Base-by-base conservation (phyloP, 2,113 vertebrate genomes). In the Hylia prasina region DNA sequence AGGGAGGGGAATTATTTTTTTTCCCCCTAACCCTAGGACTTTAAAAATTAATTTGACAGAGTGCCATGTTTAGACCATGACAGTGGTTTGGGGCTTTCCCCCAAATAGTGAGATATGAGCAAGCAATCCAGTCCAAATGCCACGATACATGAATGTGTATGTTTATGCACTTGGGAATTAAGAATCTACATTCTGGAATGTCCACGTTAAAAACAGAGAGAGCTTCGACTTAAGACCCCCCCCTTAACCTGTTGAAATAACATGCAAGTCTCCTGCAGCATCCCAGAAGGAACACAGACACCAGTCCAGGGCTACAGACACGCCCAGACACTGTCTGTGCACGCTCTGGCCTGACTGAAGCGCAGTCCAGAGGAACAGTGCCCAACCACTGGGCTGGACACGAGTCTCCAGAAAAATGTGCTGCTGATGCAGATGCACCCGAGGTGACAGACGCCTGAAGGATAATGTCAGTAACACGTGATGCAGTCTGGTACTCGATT, bases 61-160 rank as follows among this genome's bases (percentile, higher is more conserved):
- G 37, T 45, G 39, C 28, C 68, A 58, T 23, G 13, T 63, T 92
- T 70, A 88, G 71, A 86, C 16, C 47, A 82, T 28, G n/a, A 71
- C 31, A 90, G 2, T 22, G 33, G 56, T 86, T 94, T 71, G 71
- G 72, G 51, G 70, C 35, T 87, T 93, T 92, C 66, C 66, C 64
- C 78, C 89, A 95, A 86, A 94, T 39, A 94, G 71, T 82, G 86
- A 94, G 51, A 90, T 44, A 91, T 85, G 58, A 93, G 75, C 70
- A 94, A 95, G 86, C 61, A 81, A 75, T 64, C 15, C 6, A 89
- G 57, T 78, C 33, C 81, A 77, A 72, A 90, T 18, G 50, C 50
- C 54, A 31, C 2, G 48, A 82, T 17, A 78, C 37, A 19, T 7
- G 37, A 78, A 48, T 15, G 61, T 3, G 3, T 50, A 51, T 21